Percentiles rank a stretch among this genome's conserved stretches.
phyloP scores from a whole-genome alignment of 2,888 invertebrate species.

The Alentia gelatinosa region DNA sequence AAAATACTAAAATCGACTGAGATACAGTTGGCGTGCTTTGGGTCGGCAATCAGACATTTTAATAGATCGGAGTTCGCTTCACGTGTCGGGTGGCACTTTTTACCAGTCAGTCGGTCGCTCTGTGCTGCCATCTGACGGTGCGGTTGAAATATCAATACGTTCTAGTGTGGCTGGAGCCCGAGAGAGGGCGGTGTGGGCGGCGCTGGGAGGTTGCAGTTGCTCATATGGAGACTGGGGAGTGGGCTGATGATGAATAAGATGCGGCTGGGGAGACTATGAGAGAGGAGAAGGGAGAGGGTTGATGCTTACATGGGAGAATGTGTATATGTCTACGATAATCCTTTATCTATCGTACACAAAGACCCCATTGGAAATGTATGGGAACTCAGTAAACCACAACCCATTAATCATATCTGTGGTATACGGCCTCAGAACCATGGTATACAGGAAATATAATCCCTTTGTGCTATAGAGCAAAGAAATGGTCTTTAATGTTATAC shows the following conservation, averaged over 20 bases:
- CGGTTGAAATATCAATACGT: not conserved
- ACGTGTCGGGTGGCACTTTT: not conserved
- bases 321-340: too few species aligned
- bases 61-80: too few species aligned
- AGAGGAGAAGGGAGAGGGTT: not conserved
- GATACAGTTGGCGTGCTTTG: too few species aligned
- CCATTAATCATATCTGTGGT: too few species aligned
- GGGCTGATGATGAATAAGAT: not conserved
- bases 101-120: not conserved
- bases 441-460: too few species aligned
- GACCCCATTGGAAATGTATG: too few species aligned
- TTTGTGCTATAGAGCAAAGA: not conserved
- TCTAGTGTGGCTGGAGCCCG: not conserved
- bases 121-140: conserved; percentile 4
- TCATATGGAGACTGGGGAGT: not conserved
- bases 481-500: too few species aligned
- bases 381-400: too few species aligned
- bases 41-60: too few species aligned
- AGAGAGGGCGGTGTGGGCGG: not conserved
- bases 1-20: too few species aligned
- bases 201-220: not conserved
- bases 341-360: too few species aligned
- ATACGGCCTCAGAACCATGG: too few species aligned
- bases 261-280: not conserved
- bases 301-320: not conserved